These are phyloP conservation scores for Huso huso DNA, from an alignment of 2,797 vertebrate genomes.

Conservation along the genomic window DNA sequence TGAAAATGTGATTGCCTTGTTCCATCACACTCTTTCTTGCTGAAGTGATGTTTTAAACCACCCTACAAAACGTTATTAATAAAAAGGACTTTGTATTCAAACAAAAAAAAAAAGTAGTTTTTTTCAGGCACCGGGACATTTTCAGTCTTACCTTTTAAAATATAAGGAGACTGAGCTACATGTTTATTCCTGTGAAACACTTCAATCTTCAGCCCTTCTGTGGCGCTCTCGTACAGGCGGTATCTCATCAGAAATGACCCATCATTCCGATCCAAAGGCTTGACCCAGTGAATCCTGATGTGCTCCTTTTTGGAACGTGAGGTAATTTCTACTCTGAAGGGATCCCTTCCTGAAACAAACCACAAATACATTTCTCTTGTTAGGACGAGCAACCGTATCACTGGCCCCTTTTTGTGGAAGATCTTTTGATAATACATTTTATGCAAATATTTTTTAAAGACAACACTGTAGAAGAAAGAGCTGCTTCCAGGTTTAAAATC, in stretches of 20 bases:
- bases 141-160: constrained; percentile 58
- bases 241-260: constrained; percentile 83
- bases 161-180: constrained; percentile 78
- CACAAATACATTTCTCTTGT: no score
- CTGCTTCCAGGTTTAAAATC: no score
- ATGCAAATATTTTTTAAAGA: no score
- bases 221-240: constrained; percentile 68
- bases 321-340: constrained; percentile 74
- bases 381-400: no score
- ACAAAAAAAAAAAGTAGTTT: neutral
- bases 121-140: neutral
- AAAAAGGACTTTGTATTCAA: no score
- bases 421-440: no score
- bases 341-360: constrained; percentile 53
- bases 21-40: no score
- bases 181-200: constrained; percentile 61
- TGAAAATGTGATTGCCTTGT: no score
- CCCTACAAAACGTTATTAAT: no score
- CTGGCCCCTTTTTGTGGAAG: no score
- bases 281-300: constrained; percentile 67
- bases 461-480: no score
- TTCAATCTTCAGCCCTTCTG: constrained; percentile 67
- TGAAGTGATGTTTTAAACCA: no score
- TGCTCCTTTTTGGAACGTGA: constrained; percentile 64
- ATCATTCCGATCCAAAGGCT: constrained; percentile 76